Evolutionary conservation across 2,113 vertebrate species (phyloP).

Genomic region (Cyprinodon brontotheroides): DNA sequence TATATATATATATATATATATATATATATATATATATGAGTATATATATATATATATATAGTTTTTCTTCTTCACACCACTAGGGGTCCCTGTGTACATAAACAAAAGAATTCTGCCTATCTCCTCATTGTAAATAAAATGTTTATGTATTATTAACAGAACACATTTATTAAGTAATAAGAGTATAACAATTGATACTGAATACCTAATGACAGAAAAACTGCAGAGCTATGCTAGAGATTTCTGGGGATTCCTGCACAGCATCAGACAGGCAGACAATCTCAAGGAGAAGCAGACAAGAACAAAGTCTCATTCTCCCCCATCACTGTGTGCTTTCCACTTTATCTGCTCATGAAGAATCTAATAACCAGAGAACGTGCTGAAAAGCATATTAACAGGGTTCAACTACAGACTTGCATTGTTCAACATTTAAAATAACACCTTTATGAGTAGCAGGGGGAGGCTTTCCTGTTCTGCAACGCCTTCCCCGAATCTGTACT

Average conservation of each 20-base stretch:
- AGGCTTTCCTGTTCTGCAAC: slow-evolving; percentile 19
- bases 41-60: too few species aligned
- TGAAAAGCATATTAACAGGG: slow-evolving; percentile 15
- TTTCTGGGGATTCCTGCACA: slow-evolving; percentile 48
- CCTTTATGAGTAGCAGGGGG: slow-evolving; percentile 9
- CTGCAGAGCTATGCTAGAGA: slow-evolving; percentile 34
- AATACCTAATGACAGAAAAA: slow-evolving; percentile 37
- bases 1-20: too few species aligned
- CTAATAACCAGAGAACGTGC: slow-evolving; percentile 30
- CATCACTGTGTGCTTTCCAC: slow-evolving; percentile 10
- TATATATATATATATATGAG: too few species aligned
- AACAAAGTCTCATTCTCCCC: slow-evolving; percentile 21
- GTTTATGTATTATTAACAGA: too few species aligned
- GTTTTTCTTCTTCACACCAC: slow-evolving; percentile 57
- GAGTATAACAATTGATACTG: slow-evolving; percentile 37
- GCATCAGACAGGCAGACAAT: slow-evolving; percentile 45
- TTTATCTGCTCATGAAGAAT: slow-evolving; percentile 11
- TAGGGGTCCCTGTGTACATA: slow-evolving; percentile 73
- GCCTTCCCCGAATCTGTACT: slow-evolving; percentile 64
- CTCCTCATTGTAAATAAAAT: slow-evolving; percentile 12
- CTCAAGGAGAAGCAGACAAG: slow-evolving; percentile 60
- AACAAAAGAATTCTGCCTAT: slow-evolving; percentile 27
- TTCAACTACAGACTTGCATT: slow-evolving; percentile 12
- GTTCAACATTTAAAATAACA: slow-evolving; percentile 35
- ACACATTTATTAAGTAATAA: not conserved